Conservation (phyloP, 2,888 invertebrate species). For the Apodemia mormo region DNA sequence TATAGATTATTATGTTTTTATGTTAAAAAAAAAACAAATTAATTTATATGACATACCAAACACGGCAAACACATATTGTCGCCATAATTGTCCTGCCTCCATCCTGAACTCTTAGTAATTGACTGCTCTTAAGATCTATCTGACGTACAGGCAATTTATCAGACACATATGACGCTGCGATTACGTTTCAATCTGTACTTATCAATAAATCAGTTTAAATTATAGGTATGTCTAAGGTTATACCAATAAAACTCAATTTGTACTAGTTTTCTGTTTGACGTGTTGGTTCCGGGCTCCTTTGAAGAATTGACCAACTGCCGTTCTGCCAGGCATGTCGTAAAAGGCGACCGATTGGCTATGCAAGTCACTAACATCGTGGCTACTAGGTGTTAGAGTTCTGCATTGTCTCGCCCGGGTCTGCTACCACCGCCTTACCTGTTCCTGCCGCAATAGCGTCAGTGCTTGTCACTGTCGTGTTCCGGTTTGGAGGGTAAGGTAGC, state of each 20-base stretch:
- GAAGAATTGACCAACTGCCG: too few relatives aligned
- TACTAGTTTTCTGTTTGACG: too few relatives aligned
- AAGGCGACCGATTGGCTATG: too few relatives aligned
- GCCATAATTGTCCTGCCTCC: conserved; percentile 8
- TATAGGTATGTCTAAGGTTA: neutral
- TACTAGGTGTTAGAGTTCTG: too few relatives aligned
- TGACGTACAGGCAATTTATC: conserved; percentile 1
- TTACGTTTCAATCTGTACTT: neutral
- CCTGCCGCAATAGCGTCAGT: too few relatives aligned
- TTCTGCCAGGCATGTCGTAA: too few relatives aligned
- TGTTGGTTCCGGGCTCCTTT: too few relatives aligned
- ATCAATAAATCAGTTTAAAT: conserved; percentile 1
- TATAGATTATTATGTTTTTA: neutral
- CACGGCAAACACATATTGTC: neutral
- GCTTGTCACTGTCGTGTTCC: too few relatives aligned
- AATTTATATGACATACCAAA: neutral
- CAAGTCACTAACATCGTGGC: too few relatives aligned
- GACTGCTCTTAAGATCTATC: neutral
- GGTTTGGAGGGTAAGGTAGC: too few relatives aligned
- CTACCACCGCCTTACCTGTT: too few relatives aligned
- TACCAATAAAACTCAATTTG: neutral
- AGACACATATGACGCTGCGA: neutral
- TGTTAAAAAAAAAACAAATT: neutral
- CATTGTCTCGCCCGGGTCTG: too few relatives aligned
- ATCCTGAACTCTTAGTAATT: neutral